These are phyloP conservation scores for Myopa tessellatipennis DNA, from an alignment of 2,888 invertebrate species.

Conservation along the genomic window DNA sequence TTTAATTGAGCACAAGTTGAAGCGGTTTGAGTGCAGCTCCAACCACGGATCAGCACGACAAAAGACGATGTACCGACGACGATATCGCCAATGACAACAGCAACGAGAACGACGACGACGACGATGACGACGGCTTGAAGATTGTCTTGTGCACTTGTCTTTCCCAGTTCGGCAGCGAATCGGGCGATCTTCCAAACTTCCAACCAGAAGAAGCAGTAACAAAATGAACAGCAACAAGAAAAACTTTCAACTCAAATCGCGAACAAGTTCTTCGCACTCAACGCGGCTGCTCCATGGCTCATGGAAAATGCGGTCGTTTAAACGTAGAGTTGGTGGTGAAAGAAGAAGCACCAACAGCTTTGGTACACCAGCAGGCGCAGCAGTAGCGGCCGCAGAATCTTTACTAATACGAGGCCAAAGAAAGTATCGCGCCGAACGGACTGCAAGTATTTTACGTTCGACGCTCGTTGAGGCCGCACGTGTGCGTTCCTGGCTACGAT, in stretches of 20 bases:
- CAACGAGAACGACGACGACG: conserved; percentile 9
- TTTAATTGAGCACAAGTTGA: conserved; percentile 47
- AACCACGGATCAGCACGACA: conserved; percentile 29
- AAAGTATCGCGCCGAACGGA: conserved; percentile 63
- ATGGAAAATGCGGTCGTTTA: conserved; percentile 19
- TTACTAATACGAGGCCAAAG: conserved; percentile 64
- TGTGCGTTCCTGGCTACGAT: conserved; percentile 49
- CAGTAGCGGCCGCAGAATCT: conserved; percentile 34
- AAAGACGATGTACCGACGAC: conserved; percentile 24
- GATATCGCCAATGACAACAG: background rate
- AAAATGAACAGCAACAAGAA: background rate
- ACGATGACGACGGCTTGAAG: conserved; percentile 7
- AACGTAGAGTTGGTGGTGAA: background rate
- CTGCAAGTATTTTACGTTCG: conserved; percentile 66
- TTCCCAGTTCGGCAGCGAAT: conserved; percentile 13
- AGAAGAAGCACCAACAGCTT: conserved; percentile 28
- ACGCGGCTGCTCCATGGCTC: conserved; percentile 11
- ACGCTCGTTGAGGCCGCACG: conserved; percentile 68
- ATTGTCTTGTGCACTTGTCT: conserved; percentile 32
- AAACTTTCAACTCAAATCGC: conserved; percentile 39
- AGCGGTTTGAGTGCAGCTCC: conserved; percentile 32
- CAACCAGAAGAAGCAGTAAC: background rate
- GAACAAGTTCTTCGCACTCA: conserved; percentile 35
- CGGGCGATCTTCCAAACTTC: conserved; percentile 16
- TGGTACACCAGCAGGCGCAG: background rate